phyloP scores from a whole-genome alignment of 1,140 invertebrate species.

The Panagrolaimus sp. region DNA sequence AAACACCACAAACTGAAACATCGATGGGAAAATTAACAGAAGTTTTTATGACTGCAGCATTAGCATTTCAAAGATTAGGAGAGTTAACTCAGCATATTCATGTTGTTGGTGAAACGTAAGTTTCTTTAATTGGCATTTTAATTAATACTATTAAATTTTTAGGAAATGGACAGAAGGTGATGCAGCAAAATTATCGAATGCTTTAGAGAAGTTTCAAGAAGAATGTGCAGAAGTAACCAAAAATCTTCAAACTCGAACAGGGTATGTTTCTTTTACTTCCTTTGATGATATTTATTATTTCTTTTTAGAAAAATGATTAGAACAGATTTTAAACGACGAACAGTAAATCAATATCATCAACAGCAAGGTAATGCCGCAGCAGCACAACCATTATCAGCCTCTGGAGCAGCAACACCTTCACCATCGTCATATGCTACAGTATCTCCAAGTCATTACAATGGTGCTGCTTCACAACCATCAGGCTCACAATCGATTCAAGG shows the following conservation, averaged over 20 bases:
- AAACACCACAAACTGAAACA: background rate
- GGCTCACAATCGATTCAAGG: background rate
- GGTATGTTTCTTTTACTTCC: background rate
- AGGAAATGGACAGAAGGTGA: slow-evolving; percentile 11
- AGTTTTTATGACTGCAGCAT: slow-evolving; percentile 12
- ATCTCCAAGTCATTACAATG: background rate
- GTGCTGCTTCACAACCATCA: background rate
- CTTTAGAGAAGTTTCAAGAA: background rate
- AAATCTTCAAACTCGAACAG: background rate
- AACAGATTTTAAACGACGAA: slow-evolving; percentile 6
- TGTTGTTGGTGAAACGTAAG: slow-evolving; percentile 1
- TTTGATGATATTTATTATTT: background rate
- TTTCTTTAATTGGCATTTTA: background rate
- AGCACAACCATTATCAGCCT: too few species aligned
- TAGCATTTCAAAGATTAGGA: slow-evolving; percentile 8
- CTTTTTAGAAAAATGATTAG: slow-evolving; percentile 9
- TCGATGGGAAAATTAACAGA: background rate
- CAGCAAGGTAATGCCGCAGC: background rate
- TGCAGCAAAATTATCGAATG: background rate
- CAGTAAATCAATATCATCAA: background rate
- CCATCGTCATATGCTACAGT: background rate
- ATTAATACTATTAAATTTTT: background rate
- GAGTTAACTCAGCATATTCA: slow-evolving; percentile 3
- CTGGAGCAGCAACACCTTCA: background rate
- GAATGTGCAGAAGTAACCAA: background rate